Conservation (phyloP, 2,888 invertebrate species). For the Theristus sp. region DNA sequence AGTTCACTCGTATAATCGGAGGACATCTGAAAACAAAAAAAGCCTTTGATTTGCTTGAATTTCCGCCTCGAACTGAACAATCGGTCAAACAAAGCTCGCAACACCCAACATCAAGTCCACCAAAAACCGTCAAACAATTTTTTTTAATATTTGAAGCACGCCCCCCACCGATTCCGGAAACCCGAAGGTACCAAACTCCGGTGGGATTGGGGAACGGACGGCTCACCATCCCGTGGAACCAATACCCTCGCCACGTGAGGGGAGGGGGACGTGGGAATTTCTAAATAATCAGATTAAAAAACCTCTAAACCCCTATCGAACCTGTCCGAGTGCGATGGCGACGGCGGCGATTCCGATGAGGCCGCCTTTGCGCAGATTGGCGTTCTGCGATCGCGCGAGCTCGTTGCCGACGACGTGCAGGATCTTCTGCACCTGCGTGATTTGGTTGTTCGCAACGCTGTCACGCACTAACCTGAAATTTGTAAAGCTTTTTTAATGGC, state of each 20-base stretch:
- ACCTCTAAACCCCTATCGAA: slow-evolving; percentile 31
- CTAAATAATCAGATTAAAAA: background rate
- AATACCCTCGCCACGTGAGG: too few relatives aligned
- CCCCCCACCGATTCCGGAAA: too few relatives aligned
- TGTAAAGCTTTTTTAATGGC: too few relatives aligned
- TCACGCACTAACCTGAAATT: slow-evolving; percentile 19
- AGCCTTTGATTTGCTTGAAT: background rate
- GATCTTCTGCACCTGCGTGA: slow-evolving; percentile 56
- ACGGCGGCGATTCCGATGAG: slow-evolving; percentile 88
- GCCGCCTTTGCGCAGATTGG: slow-evolving; percentile 76
- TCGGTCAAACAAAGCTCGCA: too few relatives aligned
- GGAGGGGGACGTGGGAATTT: too few relatives aligned
- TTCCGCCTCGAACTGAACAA: too few relatives aligned
- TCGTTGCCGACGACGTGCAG: slow-evolving; percentile 52
- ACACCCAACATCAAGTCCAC: too few relatives aligned
- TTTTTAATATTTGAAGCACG: too few relatives aligned
- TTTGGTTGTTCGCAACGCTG: slow-evolving; percentile 63
- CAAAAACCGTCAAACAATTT: too few relatives aligned
- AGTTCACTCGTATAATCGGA: slow-evolving; percentile 57
- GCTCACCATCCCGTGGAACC: too few relatives aligned
- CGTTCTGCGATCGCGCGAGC: slow-evolving; percentile 74
- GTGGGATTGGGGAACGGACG: too few relatives aligned
- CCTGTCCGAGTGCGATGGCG: slow-evolving; percentile 87
- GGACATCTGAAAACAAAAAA: slow-evolving; percentile 44
- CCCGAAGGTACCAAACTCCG: too few relatives aligned